phyloP scores from a whole-genome alignment of 2,113 vertebrate genomes.

The Kryptolebias marmoratus region DNA sequence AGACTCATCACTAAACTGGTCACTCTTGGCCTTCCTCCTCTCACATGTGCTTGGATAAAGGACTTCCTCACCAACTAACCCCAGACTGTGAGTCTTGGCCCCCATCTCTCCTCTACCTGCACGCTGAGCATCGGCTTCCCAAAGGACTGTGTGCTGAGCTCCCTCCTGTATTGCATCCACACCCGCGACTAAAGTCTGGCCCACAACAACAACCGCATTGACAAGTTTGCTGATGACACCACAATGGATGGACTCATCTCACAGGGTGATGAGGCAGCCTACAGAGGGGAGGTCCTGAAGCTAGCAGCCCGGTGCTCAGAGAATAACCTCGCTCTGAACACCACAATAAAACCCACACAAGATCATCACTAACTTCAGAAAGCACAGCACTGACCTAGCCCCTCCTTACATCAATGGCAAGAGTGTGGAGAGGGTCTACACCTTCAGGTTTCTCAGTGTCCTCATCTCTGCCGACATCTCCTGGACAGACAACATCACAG shows the following conservation, averaged over 20 bases:
- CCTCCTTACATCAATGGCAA: not conserved
- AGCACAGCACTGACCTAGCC: not conserved
- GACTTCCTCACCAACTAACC: not conserved
- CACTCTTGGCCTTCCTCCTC: not conserved
- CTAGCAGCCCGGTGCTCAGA: too few species aligned
- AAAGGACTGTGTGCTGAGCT: too few species aligned
- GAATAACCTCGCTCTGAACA: too few species aligned
- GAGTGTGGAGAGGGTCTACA: not conserved
- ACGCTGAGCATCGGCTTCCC: too few species aligned
- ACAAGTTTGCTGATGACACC: too few species aligned
- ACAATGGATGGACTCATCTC: too few species aligned
- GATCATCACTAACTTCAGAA: not conserved
- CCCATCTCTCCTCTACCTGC: too few species aligned
- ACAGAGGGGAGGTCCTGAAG: too few species aligned
- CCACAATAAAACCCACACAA: not conserved
- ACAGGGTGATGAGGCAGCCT: too few species aligned
- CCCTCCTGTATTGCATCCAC: too few species aligned
- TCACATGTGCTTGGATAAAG: not conserved
- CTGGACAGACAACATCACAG: not conserved
- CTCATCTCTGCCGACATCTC: not conserved
- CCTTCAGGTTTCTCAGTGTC: not conserved
- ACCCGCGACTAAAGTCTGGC: too few species aligned
- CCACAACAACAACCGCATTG: too few species aligned
- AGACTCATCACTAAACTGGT: not conserved
- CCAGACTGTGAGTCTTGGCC: not conserved